These are phyloP conservation scores for Anas platyrhynchos DNA, from an alignment of 2,113 vertebrate genomes.

Conservation along the genomic window DNA sequence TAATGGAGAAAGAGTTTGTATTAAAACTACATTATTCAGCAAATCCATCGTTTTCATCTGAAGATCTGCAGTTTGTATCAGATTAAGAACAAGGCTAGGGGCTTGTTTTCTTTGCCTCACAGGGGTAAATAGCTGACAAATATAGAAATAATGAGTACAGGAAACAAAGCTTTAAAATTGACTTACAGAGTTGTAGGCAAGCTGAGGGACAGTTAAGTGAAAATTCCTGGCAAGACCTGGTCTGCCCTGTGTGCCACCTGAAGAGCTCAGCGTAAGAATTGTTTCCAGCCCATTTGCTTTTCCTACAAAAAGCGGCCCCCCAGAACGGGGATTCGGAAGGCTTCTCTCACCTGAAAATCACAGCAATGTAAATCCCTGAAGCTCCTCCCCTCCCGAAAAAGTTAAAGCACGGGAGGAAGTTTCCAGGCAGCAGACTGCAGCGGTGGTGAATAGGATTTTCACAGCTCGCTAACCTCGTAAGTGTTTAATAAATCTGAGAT, in stretches of 20 bases:
- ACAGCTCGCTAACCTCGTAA: slow-evolving; percentile 41
- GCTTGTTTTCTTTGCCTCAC: not conserved
- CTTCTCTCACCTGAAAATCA: not conserved
- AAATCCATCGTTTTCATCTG: rapidly evolving
- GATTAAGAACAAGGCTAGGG: not conserved
- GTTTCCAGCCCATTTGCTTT: not conserved
- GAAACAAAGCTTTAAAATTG: not conserved
- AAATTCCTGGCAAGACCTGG: not conserved
- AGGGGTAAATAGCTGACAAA: not conserved
- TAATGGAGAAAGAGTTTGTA: not conserved
- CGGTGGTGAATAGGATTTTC: slow-evolving; percentile 36
- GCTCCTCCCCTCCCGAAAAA: not conserved
- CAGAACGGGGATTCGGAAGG: not conserved
- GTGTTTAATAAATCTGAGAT: slow-evolving; percentile 51
- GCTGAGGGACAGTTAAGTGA: not conserved
- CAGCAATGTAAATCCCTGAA: slow-evolving; percentile 1
- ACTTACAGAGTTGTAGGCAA: not conserved
- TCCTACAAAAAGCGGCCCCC: not conserved
- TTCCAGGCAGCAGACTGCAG: slow-evolving; percentile 25
- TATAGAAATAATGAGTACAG: not conserved
- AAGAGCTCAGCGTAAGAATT: not conserved
- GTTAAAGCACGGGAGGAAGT: slow-evolving; percentile 31
- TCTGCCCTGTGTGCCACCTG: not conserved
- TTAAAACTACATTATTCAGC: rapidly evolving
- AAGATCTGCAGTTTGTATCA: not conserved